Percentiles rank a stretch among this genome's conserved stretches.
phyloP scores from a whole-genome alignment of 23 tunicate species.

The Diplosoma virens region DNA sequence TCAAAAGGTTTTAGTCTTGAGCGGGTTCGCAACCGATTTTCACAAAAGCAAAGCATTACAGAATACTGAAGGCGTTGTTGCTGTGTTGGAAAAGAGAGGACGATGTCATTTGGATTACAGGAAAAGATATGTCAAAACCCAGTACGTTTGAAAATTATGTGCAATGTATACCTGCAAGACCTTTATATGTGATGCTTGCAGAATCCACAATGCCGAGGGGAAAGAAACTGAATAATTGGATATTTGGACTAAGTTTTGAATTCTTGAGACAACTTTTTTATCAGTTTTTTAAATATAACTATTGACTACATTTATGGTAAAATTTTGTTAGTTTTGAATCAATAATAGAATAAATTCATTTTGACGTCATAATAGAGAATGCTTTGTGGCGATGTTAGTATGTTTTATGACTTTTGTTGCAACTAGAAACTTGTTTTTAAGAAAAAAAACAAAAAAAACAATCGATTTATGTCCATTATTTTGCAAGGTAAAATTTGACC shows the following conservation, averaged over 20 bases:
- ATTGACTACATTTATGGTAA: neutral
- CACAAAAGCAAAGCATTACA: too few species aligned
- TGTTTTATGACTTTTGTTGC: too few species aligned
- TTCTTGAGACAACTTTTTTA: conserved; percentile 5
- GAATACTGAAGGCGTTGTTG: neutral
- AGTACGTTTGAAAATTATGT: neutral
- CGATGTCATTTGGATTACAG: neutral
- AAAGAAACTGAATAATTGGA: conserved; percentile 1
- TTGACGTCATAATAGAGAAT: conserved; percentile 2
- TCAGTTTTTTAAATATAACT: neutral
- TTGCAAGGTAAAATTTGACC: too few species aligned
- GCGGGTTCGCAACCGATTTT: neutral
- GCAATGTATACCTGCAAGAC: neutral
- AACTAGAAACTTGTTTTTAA: too few species aligned
- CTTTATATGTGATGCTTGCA: neutral
- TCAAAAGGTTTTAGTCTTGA: too few species aligned
- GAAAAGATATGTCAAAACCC: neutral
- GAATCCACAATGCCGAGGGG: conserved; percentile 2
- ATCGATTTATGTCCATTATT: too few species aligned
- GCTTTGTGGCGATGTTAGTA: neutral
- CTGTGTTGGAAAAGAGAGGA: conserved; percentile 1
- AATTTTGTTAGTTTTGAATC: neutral
- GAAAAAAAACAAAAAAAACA: too few species aligned
- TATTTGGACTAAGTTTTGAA: neutral
- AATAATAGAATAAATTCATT: neutral